Evolutionary conservation across 2,113 vertebrate species (phyloP), one percentile per base, ranked within the genome.

Genomic region (Corydoras sp.): DNA sequence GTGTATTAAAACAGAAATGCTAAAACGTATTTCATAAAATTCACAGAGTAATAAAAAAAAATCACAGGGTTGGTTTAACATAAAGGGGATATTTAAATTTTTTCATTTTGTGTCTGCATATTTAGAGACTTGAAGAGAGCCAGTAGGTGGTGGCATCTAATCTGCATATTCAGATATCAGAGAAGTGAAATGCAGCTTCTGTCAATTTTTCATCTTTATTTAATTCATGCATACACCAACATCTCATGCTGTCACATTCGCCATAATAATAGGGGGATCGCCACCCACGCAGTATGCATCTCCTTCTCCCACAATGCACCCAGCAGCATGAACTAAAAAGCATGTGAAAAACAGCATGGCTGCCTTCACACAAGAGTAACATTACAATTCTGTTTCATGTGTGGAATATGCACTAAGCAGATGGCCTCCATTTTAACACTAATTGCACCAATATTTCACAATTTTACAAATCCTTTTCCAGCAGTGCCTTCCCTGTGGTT

Each of bases 91-190:
- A 43, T 43, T 43, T 43, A 43, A 43, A 5, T 43, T 43, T 43
- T 14, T 5, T 10, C 24, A 31, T 32, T 15, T 11, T 9, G 4
- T 5, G 35, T 5, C 4, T 43, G 35, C 35, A 43, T 43, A 43
- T 43, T 43, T 43, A 43, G 35, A 43, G 35, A 67, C 54, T 56
- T 56, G 48, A 15, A 59, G 49, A 56, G 12, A 58, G 50, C 24
- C 10, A 10, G 54, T 56, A n/a, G 54, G 54, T n/a, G 54, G 6
- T n/a, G 6, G 54, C 12, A 53, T 1, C 51, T 53, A 5, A 53
- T 53, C 48, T 65, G 60, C 73, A 75, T 75, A 69, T 69, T 69
- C 53, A 64, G 32, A 69, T 49, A 63, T 73, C n/a, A 24, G 35
- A 60, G 10, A 24, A 11, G 49, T 61, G 48, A 67, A 30, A 32